Percentiles rank a stretch among this genome's conserved stretches.
phyloP scores from a whole-genome alignment of 2,797 vertebrate genomes.

The Manis pentadactyla region DNA sequence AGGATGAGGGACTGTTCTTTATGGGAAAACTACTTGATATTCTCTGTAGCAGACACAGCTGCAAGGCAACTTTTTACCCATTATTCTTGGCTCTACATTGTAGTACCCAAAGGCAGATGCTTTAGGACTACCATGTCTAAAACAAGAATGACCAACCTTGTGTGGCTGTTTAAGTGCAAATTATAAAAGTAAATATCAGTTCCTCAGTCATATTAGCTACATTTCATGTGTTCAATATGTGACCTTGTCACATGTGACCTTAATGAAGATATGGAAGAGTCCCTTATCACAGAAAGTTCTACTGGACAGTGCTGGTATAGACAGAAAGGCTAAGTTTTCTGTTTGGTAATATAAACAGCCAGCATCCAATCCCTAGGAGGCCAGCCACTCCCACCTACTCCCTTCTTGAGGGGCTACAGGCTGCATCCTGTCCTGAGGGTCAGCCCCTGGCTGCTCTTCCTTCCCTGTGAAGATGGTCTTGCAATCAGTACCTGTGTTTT shows the following conservation, averaged over 20 bases:
- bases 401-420: neutral
- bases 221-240: neutral
- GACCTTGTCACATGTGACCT: neutral
- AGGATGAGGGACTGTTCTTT: neutral
- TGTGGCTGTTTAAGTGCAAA: neutral
- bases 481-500: neutral
- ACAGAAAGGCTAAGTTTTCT: neutral
- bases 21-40: neutral
- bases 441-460: neutral
- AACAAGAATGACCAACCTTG: too few relatives aligned
- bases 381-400: neutral
- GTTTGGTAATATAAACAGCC: neutral
- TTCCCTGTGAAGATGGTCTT: neutral
- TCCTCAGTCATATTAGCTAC: neutral
- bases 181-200: neutral
- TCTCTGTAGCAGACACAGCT: neutral
- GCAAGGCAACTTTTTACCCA: neutral
- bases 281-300: neutral
- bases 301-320: neutral
- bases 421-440: neutral
- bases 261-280: neutral
- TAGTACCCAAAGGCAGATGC: neutral
- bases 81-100: neutral
- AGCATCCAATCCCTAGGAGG: neutral
- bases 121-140: neutral